Base-by-base conservation (phyloP, 2,113 vertebrate genomes). In the Crotophaga sulcirostris region DNA sequence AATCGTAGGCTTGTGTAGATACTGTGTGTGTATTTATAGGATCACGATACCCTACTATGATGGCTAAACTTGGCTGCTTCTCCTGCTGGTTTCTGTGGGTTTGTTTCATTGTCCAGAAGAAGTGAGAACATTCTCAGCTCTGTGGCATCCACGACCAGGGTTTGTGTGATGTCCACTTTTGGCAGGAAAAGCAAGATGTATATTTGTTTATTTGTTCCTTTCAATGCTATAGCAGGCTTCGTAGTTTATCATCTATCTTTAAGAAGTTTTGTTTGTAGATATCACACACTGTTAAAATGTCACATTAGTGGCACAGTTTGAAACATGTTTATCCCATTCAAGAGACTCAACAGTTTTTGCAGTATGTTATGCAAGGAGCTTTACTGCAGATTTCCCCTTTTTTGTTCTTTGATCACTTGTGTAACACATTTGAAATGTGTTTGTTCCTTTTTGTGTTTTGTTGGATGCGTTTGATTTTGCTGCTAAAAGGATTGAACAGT, bases 401-500 rank as follows among this genome's bases (percentile, higher is more conserved):
- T 91, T 93, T 75, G n/a, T 64, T 23, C 91, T 94, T 76, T 76
- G 62, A 87, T 91, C 54, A 45, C 58, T 91, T 62, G 45, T 87
- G 36, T 81, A 47, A 60, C 45, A 38, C 75, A 72, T 84, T 78
- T 89, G 87, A 89, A 94, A 49, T 83, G 40, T 69, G 77, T 62
- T 52, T 67, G 59, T 77, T 45, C 34, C 51, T 90, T 66, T 62
- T 64, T 52, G 28, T 74, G 59, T 85, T 80, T 67, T 34, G 3
- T 2, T 56, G 68, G 58, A n/a, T 33, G 17, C 36, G 11, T 66
- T 82, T 59, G 47, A 72, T 87, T 93, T 84, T 87, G 58, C 49
- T 84, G 78, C 72, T 66, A 26, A 75, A 73, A 89, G 67, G 62
- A 26, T 1, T 67, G 33, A 76, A 87, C 49, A 9, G 11, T 47